Conservation (phyloP, 1,140 invertebrate genomes). For the Planococcus citri region DNA sequence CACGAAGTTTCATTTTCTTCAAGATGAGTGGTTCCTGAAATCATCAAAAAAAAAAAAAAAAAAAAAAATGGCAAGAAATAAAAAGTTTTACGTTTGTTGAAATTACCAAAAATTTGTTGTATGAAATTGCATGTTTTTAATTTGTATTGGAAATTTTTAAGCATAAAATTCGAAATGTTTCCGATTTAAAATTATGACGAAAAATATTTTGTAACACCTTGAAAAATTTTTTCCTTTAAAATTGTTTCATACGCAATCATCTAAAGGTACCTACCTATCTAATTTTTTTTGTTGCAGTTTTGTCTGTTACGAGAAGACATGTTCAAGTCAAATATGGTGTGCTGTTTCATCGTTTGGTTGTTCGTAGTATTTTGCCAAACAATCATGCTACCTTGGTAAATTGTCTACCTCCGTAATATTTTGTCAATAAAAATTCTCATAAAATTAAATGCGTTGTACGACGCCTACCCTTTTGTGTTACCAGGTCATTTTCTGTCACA, state of each 20-base stretch:
- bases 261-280: no score
- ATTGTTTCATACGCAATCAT: no score
- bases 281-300: slow-evolving; percentile 44
- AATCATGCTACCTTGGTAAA: slow-evolving; percentile 59
- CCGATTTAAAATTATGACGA: no score
- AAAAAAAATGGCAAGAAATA: neutral
- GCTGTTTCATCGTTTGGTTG: slow-evolving; percentile 79
- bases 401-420: no score
- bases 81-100: no score
- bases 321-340: slow-evolving; percentile 88
- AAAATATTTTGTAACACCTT: no score
- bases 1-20: neutral
- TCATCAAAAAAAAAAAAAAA: no score
- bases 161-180: no score
- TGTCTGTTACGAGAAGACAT: slow-evolving; percentile 79
- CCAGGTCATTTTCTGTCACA: slow-evolving; percentile 39
- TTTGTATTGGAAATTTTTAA: no score
- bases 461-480: neutral
- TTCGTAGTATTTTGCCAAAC: slow-evolving; percentile 70
- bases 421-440: neutral
- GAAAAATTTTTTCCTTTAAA: no score
- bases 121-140: no score
- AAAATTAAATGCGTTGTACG: neutral
- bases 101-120: no score
- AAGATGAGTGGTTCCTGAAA: neutral